Percentiles rank a stretch among this genome's conserved stretches.
These are phyloP conservation scores for Macropus fuliginosus DNA, from an alignment of 2,797 vertebrate genomes.

Conservation along the genomic window DNA sequence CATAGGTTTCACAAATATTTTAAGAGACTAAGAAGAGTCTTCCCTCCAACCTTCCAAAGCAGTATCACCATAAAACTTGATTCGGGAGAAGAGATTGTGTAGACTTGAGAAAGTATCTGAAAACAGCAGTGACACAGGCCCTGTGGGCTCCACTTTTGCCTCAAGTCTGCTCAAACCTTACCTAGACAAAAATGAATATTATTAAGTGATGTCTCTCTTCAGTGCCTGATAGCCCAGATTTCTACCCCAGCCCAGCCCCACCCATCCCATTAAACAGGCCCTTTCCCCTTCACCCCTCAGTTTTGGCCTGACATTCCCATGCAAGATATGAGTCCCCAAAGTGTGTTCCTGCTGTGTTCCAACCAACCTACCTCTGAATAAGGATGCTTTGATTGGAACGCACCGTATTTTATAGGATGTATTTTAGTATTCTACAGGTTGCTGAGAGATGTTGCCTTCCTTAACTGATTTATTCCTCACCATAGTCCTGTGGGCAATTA, in stretches of 20 bases:
- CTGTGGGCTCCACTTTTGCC: not conserved
- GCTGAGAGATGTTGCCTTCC: not conserved
- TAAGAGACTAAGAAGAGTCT: not conserved
- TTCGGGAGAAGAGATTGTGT: not conserved
- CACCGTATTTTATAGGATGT: not conserved
- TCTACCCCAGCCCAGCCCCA: not conserved
- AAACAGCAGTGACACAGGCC: not conserved
- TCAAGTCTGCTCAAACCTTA: not conserved
- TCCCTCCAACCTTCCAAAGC: not conserved
- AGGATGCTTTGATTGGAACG: not conserved
- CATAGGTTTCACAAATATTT: not conserved
- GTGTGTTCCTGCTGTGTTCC: not conserved
- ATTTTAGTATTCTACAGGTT: not conserved
- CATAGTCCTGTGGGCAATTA: not conserved
- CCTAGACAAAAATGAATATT: not conserved
- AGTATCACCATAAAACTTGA: not conserved
- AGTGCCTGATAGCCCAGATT: not conserved
- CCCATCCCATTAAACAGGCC: not conserved
- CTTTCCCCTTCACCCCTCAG: not conserved
- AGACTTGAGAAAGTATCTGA: not conserved
- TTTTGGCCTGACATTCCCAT: not conserved
- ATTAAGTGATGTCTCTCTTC: not conserved
- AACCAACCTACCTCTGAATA: not conserved
- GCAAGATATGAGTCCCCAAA: not conserved
- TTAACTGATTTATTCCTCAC: not conserved